These are phyloP conservation scores for Diglossa cyanea DNA, from an alignment of 2,797 vertebrate species.

Conservation along the genomic window DNA sequence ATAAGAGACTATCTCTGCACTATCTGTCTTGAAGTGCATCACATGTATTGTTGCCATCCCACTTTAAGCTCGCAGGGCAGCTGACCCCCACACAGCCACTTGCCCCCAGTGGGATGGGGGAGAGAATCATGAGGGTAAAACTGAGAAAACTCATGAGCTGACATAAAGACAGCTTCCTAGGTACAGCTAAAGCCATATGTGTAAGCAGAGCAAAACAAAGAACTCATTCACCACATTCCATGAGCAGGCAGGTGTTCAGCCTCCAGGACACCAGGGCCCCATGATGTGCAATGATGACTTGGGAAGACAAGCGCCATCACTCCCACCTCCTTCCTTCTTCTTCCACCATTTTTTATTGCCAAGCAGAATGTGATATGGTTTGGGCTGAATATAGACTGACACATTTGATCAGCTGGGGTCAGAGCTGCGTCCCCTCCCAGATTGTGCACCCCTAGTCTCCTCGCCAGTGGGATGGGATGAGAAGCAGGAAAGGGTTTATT, in stretches of 20 bases:
- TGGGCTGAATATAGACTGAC: not conserved
- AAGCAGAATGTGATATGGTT: rapidly evolving
- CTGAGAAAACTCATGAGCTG: not conserved
- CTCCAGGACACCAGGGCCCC: not conserved
- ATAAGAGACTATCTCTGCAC: not conserved
- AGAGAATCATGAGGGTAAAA: not conserved
- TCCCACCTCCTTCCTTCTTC: rapidly evolving
- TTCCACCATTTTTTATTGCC: not conserved
- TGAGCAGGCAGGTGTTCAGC: rapidly evolving
- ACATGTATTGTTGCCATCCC: rapidly evolving
- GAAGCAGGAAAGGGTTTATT: not conserved
- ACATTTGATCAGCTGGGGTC: not conserved
- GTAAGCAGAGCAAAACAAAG: not conserved
- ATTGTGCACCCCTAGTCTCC: not conserved
- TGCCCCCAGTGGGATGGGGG: not conserved
- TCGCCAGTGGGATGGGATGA: rapidly evolving
- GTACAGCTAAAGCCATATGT: not conserved
- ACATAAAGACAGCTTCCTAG: not conserved
- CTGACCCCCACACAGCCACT: not conserved
- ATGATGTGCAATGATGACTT: rapidly evolving
- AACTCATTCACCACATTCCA: not conserved
- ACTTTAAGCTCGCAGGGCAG: not conserved
- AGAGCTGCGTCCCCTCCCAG: not conserved
- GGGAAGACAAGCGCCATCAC: not conserved
- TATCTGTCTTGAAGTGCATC: not conserved